Percentiles rank a stretch among this genome's conserved stretches.
Evolutionary conservation across 2,113 vertebrate genomes (phyloP).

Genomic region (Jaculus jaculus): DNA sequence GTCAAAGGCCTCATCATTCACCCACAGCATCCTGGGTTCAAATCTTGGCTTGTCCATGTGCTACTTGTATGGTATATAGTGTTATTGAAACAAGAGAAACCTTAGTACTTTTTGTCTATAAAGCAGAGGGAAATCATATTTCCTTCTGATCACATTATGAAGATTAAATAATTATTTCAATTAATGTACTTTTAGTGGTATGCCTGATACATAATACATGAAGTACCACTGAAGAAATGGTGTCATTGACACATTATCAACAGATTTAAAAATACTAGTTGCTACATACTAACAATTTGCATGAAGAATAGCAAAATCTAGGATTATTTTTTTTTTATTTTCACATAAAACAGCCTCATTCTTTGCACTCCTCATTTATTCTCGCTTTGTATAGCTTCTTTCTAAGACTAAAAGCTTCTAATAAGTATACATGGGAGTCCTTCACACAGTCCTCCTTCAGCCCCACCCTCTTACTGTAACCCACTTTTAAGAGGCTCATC

Average conservation of each 20-base stretch:
- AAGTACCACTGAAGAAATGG: not conserved
- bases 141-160: not conserved
- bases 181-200: not conserved
- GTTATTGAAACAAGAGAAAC: not conserved
- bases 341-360: conserved; percentile 3
- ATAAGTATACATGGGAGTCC: not conserved
- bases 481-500: conserved; percentile 65
- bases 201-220: not conserved
- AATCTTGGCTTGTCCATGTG: not conserved
- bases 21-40: not conserved
- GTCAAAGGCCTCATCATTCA: not conserved
- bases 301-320: not conserved
- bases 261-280: conserved; percentile 15
- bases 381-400: conserved; percentile 16
- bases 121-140: not conserved
- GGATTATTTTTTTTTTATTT: conserved; percentile 38
- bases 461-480: conserved; percentile 47
- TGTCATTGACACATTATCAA: not conserved
- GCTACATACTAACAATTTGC: conserved; percentile 25
- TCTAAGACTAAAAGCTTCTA: not conserved
- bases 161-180: not conserved
- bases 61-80: not conserved
- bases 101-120: not conserved
- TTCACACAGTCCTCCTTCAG: not conserved
- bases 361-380: not conserved